Evolutionary conservation across 2,113 vertebrate genomes (phyloP), one percentile per base, ranked within the genome.

Genomic region (Prunella himalayana): DNA sequence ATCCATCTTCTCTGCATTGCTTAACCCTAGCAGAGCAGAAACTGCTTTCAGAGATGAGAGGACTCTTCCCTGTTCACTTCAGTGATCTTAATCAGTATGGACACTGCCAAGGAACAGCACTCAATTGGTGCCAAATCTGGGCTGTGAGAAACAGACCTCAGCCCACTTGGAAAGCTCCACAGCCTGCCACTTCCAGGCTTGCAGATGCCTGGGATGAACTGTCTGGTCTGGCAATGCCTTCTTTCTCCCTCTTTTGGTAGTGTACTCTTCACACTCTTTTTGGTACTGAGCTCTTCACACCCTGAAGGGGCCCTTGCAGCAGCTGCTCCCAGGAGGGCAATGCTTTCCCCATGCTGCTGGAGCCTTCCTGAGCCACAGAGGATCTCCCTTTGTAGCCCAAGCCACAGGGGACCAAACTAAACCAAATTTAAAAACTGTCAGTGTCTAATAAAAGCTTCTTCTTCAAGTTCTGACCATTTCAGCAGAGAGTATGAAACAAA

Each of bases 291-390:
- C 15, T 45, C 8, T 76, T 61, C n/a, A 23, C n/a, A 51, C 60
- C 39, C 88, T 0, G 6, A 71, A 77, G 75, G 16, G 76, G 33
- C 22, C 30, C 24, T 63, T 35, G 33, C 41, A 23, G 49, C 56
- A 57, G 51, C 60, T 65, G 37, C 12, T 80, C 19, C 47, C 37
- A 17, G 45, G 59, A 87, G 19, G 4, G 3, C 0, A 4, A 15
- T 0, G 2, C 28, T 83, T 73, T 65, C 77, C 30, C 41, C 18
- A 5, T 0, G 0, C 18, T 2, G 0, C 31, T 28, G 45, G 42
- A 57, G 11, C n/a, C 11, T 42, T 23, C 86, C 45, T 27, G 45
- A 17, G 50, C 27, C 1, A 4, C 57, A 68, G 59, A 66, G 31
- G 24, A 41, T 19, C 20, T 80, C 22, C 30, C 18, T 85, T 42